Base-by-base conservation (phyloP, 2,797 vertebrate species). In the Fistularia commersonii region DNA sequence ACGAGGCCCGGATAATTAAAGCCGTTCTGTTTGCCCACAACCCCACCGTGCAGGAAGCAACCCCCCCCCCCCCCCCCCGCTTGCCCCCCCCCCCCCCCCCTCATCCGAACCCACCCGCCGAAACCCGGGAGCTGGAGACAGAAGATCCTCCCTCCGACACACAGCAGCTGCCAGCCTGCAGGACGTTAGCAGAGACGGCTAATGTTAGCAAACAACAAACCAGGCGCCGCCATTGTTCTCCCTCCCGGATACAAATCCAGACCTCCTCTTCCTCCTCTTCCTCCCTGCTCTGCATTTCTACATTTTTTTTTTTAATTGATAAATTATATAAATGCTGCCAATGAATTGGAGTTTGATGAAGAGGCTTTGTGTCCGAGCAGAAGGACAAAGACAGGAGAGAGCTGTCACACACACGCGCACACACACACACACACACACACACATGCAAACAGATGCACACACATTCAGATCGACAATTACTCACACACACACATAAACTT, bases 1-100 rank as follows among this genome's bases (percentile, higher is more conserved):
- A 69, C 55, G 78, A 82, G 81, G 80, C 76, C 75, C 69, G 69
- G 84, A 86, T 86, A 90, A 90, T 90, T 89, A 90, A 90, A 87
- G 78, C 76, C 70, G 75, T 75, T 85, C 80, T 80, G 72, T 89
- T 82, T 86, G 66, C 83, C 80, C 80, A 81, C 69, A 76, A 72
- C 68, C 69, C 77, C 62, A 72, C 66, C 54, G 76, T 77, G 74
- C 54, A 84, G 63, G 55, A n/a, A n/a, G n/a, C n/a, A n/a, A n/a
- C n/a, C n/a, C n/a, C n/a, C n/a, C n/a, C n/a, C n/a, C 79, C 81
- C 82, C 84, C 69, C 84, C 85, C 83, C 75, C 71, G 69, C 72
- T 59, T 66, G 67, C 53, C 33, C 64, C 76, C 74, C 51, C 49
- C 45, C 69, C 70, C 64, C 74, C 69, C 66, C 57, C 12, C 53